phyloP scores from a whole-genome alignment of 2,888 invertebrate genomes.

The Camptogramma bilineatum region DNA sequence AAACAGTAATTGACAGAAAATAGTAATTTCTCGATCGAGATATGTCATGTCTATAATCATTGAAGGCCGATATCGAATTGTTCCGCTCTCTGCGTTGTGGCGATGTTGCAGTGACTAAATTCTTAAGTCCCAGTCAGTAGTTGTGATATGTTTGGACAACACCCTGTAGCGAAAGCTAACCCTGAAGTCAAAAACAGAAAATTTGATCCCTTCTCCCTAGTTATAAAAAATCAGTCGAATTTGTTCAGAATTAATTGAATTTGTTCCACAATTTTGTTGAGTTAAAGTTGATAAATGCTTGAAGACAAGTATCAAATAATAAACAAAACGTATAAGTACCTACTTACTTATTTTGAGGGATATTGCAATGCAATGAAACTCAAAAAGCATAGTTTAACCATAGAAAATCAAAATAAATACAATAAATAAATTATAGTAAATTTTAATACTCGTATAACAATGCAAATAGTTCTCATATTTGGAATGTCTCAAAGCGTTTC shows the following conservation, averaged over 20 bases:
- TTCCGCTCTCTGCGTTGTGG: conserved; percentile 19
- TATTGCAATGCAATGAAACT: conserved; percentile 5
- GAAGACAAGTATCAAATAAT: neutral
- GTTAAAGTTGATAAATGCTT: conserved; percentile 5
- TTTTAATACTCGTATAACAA: conserved; percentile 14
- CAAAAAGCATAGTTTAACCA: conserved; percentile 1
- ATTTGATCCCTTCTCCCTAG: conserved; percentile 70
- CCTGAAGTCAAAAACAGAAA: conserved; percentile 66
- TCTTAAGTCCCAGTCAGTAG: conserved; percentile 34
- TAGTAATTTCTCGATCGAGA: conserved; percentile 33
- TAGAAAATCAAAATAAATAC: conserved; percentile 25
- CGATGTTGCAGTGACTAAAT: conserved; percentile 21
- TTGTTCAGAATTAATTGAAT: conserved; percentile 44
- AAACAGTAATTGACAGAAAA: conserved; percentile 47
- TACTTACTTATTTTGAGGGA: neutral
- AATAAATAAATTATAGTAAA: conserved; percentile 26
- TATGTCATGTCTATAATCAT: conserved; percentile 37
- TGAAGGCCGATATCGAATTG: conserved; percentile 35
- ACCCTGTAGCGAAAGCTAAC: conserved; percentile 74
- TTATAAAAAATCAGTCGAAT: conserved; percentile 67
- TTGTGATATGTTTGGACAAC: conserved; percentile 75
- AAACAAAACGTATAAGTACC: conserved; percentile 1
- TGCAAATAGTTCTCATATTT: conserved; percentile 39
- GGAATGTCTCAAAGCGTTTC: conserved; percentile 65
- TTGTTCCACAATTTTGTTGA: conserved; percentile 41